Evolutionary conservation across 2,888 invertebrate species (phyloP).

Genomic region (Drosophila sordidapex): DNA sequence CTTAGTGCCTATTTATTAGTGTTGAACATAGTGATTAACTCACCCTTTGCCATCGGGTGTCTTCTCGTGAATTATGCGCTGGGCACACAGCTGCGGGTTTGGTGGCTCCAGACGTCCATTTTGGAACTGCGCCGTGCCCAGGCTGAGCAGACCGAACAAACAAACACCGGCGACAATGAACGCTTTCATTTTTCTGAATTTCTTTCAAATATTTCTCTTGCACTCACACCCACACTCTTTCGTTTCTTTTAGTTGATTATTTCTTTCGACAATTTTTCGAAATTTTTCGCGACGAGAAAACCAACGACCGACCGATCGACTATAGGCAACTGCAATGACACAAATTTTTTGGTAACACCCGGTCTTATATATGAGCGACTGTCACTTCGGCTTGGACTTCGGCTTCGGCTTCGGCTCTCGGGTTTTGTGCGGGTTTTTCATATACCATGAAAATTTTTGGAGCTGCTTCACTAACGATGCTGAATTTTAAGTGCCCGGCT

Average conservation of each 20-base stretch:
- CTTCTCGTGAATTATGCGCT: conserved; percentile 90
- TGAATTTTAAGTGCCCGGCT: conserved; percentile 69
- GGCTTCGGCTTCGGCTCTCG: conserved; percentile 7
- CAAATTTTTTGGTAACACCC: conserved; percentile 77
- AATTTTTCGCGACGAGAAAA: conserved; percentile 29
- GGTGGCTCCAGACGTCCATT: conserved; percentile 92
- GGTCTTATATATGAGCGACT: conserved; percentile 81
- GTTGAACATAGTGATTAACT: conserved; percentile 46
- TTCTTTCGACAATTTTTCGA: conserved; percentile 14
- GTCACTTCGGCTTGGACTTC: conserved; percentile 5
- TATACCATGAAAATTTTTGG: conserved; percentile 47
- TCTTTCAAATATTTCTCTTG: conserved; percentile 22
- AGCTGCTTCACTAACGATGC: conserved; percentile 43
- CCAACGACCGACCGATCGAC: conserved; percentile 63
- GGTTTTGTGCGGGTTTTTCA: conserved; percentile 41
- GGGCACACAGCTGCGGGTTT: conserved; percentile 90
- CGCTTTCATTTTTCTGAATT: conserved; percentile 80
- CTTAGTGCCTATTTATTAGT: neutral
- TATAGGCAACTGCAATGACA: conserved; percentile 81
- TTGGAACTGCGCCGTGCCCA: conserved; percentile 88
- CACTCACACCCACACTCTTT: conserved; percentile 70
- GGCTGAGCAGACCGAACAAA: conserved; percentile 83
- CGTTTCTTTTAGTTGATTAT: conserved; percentile 49
- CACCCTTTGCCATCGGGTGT: conserved; percentile 89
- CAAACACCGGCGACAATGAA: conserved; percentile 85